Conservation (phyloP, 2,113 vertebrate species). For the Neodon shergylaensis region DNA sequence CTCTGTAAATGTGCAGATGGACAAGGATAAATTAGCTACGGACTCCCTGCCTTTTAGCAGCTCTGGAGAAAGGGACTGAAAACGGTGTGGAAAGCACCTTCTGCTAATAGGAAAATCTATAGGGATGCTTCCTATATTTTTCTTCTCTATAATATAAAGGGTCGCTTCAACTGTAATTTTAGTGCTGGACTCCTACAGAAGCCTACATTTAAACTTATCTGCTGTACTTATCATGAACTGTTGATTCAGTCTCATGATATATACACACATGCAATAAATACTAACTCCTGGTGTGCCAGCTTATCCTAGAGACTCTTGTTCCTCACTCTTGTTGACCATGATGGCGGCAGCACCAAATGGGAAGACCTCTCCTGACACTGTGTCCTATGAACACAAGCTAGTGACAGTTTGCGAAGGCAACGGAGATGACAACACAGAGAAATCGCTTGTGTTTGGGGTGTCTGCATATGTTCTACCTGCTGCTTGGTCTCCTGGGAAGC, state of each 20-base stretch:
- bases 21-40: background rate
- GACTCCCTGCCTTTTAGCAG: background rate
- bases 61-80: background rate
- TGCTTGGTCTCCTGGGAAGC: background rate
- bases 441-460: background rate
- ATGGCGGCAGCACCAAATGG: fast-evolving
- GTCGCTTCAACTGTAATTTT: background rate
- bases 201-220: background rate
- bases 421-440: fast-evolving
- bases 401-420: background rate
- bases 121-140: background rate
- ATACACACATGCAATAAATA: background rate
- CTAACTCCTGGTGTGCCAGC: background rate
- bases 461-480: background rate
- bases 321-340: background rate
- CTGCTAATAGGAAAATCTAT: background rate
- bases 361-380: background rate
- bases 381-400: background rate
- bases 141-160: background rate
- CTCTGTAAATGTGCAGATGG: too few species aligned
- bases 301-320: background rate
- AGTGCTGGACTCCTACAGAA: background rate
- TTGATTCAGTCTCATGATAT: background rate
- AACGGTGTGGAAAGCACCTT: background rate
- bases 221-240: background rate